phyloP scores from a whole-genome alignment of 2,888 invertebrate genomes.

The Heliothis peltigera region DNA sequence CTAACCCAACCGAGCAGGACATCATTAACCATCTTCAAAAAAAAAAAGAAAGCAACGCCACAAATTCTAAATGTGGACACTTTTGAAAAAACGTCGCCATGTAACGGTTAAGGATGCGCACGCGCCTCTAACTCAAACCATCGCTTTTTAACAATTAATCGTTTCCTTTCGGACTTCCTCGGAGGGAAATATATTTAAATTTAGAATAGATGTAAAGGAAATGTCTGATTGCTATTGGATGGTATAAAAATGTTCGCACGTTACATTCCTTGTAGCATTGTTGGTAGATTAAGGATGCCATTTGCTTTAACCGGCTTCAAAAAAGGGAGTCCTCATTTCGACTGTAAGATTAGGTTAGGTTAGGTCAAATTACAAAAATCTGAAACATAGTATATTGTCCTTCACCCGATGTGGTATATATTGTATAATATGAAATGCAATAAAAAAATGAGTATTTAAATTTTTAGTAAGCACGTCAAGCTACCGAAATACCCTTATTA shows the following conservation, averaged over 20 bases:
- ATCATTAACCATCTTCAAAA: slow-evolving; percentile 78
- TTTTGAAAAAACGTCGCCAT: slow-evolving; percentile 69
- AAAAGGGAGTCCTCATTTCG: too few relatives aligned
- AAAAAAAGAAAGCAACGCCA: slow-evolving; percentile 57
- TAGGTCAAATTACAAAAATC: too few relatives aligned
- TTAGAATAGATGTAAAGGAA: slow-evolving; percentile 67
- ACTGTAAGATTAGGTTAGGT: too few relatives aligned
- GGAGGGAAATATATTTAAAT: slow-evolving; percentile 64
- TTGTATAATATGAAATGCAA: too few relatives aligned
- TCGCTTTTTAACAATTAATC: slow-evolving; percentile 81
- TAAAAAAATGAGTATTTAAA: too few relatives aligned
- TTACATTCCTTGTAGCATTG: slow-evolving; percentile 27
- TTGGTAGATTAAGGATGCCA: not conserved
- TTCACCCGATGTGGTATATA: too few relatives aligned
- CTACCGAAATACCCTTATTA: too few relatives aligned
- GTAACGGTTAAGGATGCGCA: slow-evolving; percentile 71
- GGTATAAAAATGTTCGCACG: slow-evolving; percentile 62
- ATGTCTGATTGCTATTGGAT: slow-evolving; percentile 64
- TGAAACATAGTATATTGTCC: too few relatives aligned
- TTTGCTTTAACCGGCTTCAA: not conserved
- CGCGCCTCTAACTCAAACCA: slow-evolving; percentile 73
- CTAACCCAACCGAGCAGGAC: slow-evolving; percentile 69
- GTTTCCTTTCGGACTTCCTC: slow-evolving; percentile 74
- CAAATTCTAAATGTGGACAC: slow-evolving; percentile 69
- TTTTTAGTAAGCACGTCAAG: too few relatives aligned